Percentiles rank a stretch among this genome's conserved stretches.
phyloP scores from a whole-genome alignment of 2,888 invertebrate genomes.

The Dasypolia templi region DNA sequence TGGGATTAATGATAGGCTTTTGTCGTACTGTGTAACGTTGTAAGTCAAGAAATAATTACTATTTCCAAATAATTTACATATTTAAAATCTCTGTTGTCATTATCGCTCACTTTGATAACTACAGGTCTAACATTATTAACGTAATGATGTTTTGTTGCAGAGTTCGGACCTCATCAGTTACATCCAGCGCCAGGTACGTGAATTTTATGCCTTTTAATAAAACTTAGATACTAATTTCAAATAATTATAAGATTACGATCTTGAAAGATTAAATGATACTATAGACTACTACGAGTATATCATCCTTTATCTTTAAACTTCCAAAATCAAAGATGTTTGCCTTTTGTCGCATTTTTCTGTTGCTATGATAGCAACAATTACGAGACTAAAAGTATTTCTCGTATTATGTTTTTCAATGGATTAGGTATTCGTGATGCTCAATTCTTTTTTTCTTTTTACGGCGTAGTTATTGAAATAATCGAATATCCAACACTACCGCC shows the following conservation, averaged over 20 bases:
- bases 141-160: conserved; percentile 31
- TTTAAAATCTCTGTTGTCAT: neutral
- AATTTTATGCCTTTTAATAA: neutral
- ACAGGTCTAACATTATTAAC: neutral
- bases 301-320: no score
- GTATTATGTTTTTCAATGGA: neutral
- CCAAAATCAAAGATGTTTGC: neutral
- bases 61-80: neutral
- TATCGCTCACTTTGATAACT: neutral
- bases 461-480: neutral
- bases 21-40: neutral
- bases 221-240: neutral
- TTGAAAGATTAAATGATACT: neutral
- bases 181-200: conserved; percentile 41
- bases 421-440: neutral
- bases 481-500: neutral
- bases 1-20: neutral
- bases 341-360: neutral
- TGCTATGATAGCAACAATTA: neutral
- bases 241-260: neutral
- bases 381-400: neutral
- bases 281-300: no score
- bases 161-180: conserved; percentile 15
- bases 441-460: neutral
- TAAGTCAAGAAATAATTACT: neutral